These are phyloP conservation scores for Phacellophora camtschatica DNA, from an alignment of 30 jellyfish, hydroid and myxozoan species.

Conservation along the genomic window DNA sequence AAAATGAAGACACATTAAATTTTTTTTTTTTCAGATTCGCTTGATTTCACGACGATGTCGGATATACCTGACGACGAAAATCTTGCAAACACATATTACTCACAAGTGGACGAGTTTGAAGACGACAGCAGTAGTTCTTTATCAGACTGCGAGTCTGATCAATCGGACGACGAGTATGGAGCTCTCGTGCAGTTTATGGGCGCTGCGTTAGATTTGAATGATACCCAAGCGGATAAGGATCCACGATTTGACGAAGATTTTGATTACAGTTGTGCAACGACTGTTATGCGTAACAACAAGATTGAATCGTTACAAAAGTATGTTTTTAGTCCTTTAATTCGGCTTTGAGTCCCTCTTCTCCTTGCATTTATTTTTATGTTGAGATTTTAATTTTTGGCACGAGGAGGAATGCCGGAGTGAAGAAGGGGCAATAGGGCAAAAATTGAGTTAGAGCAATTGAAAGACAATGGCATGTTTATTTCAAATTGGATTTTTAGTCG, in stretches of 20 bases:
- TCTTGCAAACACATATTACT: slow-evolving; percentile 82
- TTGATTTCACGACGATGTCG: slow-evolving; percentile 66
- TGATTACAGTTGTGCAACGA: slow-evolving; percentile 10
- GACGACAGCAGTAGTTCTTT: slow-evolving; percentile 31
- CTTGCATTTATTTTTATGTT: too few species aligned
- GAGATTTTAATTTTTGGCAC: too few species aligned
- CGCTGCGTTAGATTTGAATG: slow-evolving; percentile 67
- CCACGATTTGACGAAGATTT: not conserved
- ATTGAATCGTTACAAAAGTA: slow-evolving; percentile 63
- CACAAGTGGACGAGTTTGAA: slow-evolving; percentile 72
- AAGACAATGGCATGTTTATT: too few species aligned
- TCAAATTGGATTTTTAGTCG: too few species aligned
- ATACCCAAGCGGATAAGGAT: slow-evolving; percentile 22
- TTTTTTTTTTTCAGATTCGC: slow-evolving; percentile 19
- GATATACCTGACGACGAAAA: slow-evolving; percentile 81
- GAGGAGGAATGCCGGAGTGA: too few species aligned
- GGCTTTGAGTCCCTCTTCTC: too few species aligned
- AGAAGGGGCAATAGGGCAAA: too few species aligned
- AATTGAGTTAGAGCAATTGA: too few species aligned
- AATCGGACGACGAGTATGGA: slow-evolving; percentile 66
- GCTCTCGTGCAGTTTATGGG: slow-evolving; percentile 68
- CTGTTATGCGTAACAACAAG: slow-evolving; percentile 41
- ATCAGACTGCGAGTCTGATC: not conserved
- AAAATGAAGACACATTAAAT: too few species aligned
- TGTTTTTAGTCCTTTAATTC: too few species aligned